These are phyloP conservation scores for Argynnis bischoffii DNA, from an alignment of 2,888 invertebrate genomes.

Conservation along the genomic window DNA sequence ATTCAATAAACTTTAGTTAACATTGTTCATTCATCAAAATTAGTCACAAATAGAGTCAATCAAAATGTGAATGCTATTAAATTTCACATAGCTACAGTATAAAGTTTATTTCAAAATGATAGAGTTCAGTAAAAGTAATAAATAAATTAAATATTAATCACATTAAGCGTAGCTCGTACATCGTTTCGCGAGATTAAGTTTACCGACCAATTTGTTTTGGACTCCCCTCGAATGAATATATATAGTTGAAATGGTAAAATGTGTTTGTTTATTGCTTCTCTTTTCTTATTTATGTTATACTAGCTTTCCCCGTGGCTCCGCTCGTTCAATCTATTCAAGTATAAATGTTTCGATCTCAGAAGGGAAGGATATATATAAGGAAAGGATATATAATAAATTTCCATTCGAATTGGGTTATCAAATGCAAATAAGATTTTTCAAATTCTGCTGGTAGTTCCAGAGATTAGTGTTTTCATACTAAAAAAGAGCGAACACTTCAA, in stretches of 20 bases:
- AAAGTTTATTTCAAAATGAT: constrained; percentile 22
- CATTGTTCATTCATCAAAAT: background rate
- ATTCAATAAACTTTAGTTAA: no score
- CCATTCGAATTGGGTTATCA: no score
- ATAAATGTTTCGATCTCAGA: background rate
- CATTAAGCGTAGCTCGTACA: constrained; percentile 61
- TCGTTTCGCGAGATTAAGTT: constrained; percentile 58
- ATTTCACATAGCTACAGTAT: constrained; percentile 6
- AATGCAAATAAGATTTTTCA: no score
- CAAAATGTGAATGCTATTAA: background rate
- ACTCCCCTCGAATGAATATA: constrained; percentile 30
- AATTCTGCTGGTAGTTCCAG: no score
- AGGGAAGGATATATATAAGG: no score
- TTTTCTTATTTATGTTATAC: background rate
- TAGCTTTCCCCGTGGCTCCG: background rate
- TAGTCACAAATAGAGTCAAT: background rate
- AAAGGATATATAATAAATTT: no score
- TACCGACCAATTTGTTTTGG: constrained; percentile 45
- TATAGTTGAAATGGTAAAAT: constrained; percentile 20
- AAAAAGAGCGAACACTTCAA: no score
- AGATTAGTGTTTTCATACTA: no score
- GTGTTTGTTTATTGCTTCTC: background rate
- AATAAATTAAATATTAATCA: constrained; percentile 66
- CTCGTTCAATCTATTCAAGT: no score
- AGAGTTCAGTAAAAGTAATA: constrained; percentile 44